phyloP scores from a whole-genome alignment of 1,140 invertebrate genomes.

The Amphibalanus amphitrite region DNA sequence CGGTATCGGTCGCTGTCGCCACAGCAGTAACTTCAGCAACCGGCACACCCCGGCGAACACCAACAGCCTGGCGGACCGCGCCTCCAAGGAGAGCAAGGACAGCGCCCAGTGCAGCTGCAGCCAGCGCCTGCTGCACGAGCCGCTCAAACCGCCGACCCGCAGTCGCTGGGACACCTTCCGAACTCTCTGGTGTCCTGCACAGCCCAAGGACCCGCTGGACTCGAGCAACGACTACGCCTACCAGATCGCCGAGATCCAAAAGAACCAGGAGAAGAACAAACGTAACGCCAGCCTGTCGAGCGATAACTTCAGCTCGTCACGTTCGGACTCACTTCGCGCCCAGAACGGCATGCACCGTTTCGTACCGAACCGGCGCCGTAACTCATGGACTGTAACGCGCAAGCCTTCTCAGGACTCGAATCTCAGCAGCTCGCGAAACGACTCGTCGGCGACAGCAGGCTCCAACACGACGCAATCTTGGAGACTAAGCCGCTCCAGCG shows the following conservation, averaged over 20 bases:
- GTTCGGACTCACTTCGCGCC: slow-evolving; percentile 57
- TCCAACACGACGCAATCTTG: slow-evolving; percentile 55
- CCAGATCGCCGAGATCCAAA: slow-evolving; percentile 2
- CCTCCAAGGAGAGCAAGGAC: slow-evolving; percentile 43
- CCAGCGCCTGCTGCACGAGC: slow-evolving; percentile 12
- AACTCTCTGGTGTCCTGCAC: background rate
- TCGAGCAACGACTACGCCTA: slow-evolving; percentile 20
- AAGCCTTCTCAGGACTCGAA: slow-evolving; percentile 82
- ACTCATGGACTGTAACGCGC: slow-evolving; percentile 68
- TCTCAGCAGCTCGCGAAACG: slow-evolving; percentile 54
- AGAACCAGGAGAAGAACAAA: slow-evolving; percentile 32
- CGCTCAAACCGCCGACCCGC: slow-evolving; percentile 11
- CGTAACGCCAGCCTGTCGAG: slow-evolving; percentile 64
- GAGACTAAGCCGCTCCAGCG: slow-evolving; percentile 30
- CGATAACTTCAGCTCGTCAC: slow-evolving; percentile 70
- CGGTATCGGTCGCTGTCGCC: slow-evolving; percentile 62
- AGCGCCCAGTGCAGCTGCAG: slow-evolving; percentile 13
- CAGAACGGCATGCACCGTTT: slow-evolving; percentile 28
- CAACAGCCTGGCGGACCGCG: slow-evolving; percentile 60
- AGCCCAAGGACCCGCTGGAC: slow-evolving; percentile 14
- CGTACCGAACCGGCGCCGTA: slow-evolving; percentile 51
- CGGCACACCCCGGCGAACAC: slow-evolving; percentile 71
- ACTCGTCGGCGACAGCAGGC: slow-evolving; percentile 58
- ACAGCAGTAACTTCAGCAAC: slow-evolving; percentile 76
- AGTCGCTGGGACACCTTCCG: slow-evolving; percentile 14